A percentile compares a stretch with the other conserved stretches of the same genome.
phyloP scores from a whole-genome alignment of 2,888 invertebrate species.

The Dasypolia templi region DNA sequence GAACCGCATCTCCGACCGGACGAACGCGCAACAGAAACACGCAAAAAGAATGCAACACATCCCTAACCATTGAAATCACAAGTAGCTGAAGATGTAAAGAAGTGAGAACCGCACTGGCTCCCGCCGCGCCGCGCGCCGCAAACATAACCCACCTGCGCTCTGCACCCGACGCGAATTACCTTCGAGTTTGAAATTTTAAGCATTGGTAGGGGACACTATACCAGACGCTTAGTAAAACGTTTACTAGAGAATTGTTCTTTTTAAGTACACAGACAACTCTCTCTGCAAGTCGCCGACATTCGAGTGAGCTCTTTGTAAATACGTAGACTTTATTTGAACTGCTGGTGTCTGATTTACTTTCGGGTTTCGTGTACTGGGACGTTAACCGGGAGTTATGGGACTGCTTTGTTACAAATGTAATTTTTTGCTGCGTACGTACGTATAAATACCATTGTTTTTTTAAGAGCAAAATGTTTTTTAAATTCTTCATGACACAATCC shows the following conservation, averaged over 20 bases:
- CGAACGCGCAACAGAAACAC: conserved; percentile 66
- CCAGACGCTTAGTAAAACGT: conserved; percentile 77
- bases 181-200: conserved; percentile 63
- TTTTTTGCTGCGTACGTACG: conserved; percentile 59
- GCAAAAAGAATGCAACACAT: conserved; percentile 67
- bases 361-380: conserved; percentile 69
- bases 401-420: conserved; percentile 70
- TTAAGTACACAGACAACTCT: conserved; percentile 77
- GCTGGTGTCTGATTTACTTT: conserved; percentile 76
- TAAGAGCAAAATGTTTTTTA: conserved; percentile 45
- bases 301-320: conserved; percentile 80
- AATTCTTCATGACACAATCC: conserved; percentile 30
- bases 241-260: conserved; percentile 81
- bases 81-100: conserved; percentile 18
- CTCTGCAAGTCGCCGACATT: conserved; percentile 77
- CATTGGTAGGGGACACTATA: conserved; percentile 65
- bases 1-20: conserved; percentile 71
- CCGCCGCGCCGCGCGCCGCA: background rate
- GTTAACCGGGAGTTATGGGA: conserved; percentile 68
- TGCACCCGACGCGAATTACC: conserved; percentile 12
- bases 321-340: conserved; percentile 78
- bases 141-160: conserved; percentile 20
- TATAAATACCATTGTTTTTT: conserved; percentile 50
- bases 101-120: conserved; percentile 41
- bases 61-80: conserved; percentile 62